A percentile compares a stretch with the other conserved stretches of the same genome.
Conservation (phyloP, 2,113 vertebrate species). For the Rhinogobius similis region DNA sequence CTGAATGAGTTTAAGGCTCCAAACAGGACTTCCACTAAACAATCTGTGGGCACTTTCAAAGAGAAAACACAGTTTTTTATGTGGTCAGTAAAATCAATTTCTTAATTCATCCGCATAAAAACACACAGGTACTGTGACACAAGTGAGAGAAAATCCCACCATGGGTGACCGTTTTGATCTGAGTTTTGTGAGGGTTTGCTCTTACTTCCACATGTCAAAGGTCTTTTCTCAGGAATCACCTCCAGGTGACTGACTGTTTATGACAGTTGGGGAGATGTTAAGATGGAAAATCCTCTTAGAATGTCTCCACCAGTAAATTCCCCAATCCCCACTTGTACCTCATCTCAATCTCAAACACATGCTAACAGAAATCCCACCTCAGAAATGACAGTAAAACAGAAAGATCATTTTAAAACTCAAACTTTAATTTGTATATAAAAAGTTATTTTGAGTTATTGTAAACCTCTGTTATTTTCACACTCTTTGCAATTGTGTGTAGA, state of each 20-base stretch:
- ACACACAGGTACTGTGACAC: background rate
- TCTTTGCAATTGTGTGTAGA: background rate
- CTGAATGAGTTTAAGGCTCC: conserved; percentile 19
- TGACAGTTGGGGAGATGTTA: conserved; percentile 61
- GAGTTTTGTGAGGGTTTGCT: background rate
- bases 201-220: background rate
- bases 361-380: conserved; percentile 15
- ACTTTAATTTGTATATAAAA: background rate
- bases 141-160: background rate
- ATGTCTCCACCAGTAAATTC: conserved; percentile 11
- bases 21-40: background rate
- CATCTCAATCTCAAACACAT: conserved; percentile 15
- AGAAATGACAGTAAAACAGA: background rate
- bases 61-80: background rate
- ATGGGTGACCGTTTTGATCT: background rate
- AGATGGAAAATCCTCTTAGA: conserved; percentile 73
- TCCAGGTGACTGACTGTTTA: conserved; percentile 66
- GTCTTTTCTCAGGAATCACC: conserved; percentile 38
- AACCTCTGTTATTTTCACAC: background rate
- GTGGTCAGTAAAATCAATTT: background rate
- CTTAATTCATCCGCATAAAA: background rate
- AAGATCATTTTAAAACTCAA: background rate
- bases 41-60: background rate
- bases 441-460: background rate
- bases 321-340: conserved; percentile 10